Conservation (phyloP, 1,140 invertebrate species). For the Druon quercuslanigerum region DNA sequence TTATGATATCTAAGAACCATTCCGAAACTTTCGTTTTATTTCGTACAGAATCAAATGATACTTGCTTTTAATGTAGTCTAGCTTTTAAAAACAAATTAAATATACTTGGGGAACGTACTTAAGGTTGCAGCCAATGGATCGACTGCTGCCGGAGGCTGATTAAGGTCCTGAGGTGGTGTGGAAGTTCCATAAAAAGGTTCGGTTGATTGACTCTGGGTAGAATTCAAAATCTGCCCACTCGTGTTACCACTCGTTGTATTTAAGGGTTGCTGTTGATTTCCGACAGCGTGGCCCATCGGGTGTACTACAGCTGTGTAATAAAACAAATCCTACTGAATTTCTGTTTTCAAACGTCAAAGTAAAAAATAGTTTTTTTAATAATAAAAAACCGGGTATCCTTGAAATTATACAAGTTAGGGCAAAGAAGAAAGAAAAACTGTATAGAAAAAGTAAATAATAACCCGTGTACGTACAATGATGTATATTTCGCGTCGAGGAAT, state of each 20-base stretch:
- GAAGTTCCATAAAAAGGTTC: slow-evolving; percentile 70
- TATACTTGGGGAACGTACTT: slow-evolving; percentile 49
- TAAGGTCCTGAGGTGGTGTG: slow-evolving; percentile 71
- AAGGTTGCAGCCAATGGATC: slow-evolving; percentile 67
- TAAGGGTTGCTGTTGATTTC: slow-evolving; percentile 69
- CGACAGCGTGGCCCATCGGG: slow-evolving; percentile 69
- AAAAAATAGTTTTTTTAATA: slow-evolving; percentile 1
- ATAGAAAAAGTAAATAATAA: slow-evolving; percentile 43
- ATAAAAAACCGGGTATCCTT: too few species aligned
- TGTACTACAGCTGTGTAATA: slow-evolving; percentile 70
- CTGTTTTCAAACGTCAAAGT: neutral
- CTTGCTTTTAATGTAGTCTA: too few species aligned
- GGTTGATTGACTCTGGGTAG: slow-evolving; percentile 64
- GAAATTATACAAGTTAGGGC: too few species aligned
- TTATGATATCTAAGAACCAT: too few species aligned
- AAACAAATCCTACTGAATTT: slow-evolving; percentile 51
- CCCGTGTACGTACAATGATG: slow-evolving; percentile 72
- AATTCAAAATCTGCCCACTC: slow-evolving; percentile 67
- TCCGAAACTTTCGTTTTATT: neutral
- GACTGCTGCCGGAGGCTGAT: slow-evolving; percentile 66
- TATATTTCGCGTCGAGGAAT: slow-evolving; percentile 70
- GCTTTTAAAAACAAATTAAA: too few species aligned
- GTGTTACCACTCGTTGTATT: slow-evolving; percentile 61
- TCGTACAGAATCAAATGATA: neutral
- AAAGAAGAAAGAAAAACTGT: slow-evolving; percentile 28